phyloP scores from a whole-genome alignment of 2,797 vertebrate genomes.

The Triplophysa bombifrons region DNA sequence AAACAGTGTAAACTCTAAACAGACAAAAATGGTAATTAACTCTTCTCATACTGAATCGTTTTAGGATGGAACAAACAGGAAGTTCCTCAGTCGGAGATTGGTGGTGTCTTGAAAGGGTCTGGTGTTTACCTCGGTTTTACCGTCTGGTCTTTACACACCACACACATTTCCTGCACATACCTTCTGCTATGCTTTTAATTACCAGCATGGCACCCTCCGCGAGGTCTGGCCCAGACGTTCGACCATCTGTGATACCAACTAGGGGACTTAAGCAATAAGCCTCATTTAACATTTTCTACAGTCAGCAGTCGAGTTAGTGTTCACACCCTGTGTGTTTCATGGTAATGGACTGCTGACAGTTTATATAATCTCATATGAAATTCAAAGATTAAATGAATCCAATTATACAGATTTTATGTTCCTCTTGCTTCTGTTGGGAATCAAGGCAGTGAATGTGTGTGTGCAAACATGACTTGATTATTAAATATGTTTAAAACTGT shows the following conservation, averaged over 20 bases:
- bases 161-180: conserved; percentile 53
- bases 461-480: not conserved
- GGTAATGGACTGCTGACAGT: not conserved
- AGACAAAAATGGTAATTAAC: not conserved
- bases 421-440: conserved; percentile 16
- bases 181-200: conserved; percentile 60
- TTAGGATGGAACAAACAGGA: not conserved
- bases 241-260: conserved; percentile 54
- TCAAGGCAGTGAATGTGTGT: conserved; percentile 5
- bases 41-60: not conserved
- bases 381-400: conserved; percentile 15
- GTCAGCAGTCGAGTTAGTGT: conserved; percentile 18
- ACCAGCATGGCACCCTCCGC: conserved; percentile 46
- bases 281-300: conserved; percentile 50
- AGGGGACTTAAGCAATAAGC: conserved; percentile 43
- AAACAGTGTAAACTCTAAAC: not conserved
- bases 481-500: not conserved
- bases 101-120: conserved; percentile 43
- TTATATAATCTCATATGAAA: conserved; percentile 30
- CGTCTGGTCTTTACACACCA: conserved; percentile 19
- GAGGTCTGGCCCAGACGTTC: conserved; percentile 46
- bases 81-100: conserved; percentile 13
- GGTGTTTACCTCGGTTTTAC: conserved; percentile 31
- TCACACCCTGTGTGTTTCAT: conserved; percentile 1
- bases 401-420: conserved; percentile 30